Evolutionary conservation across 2,113 vertebrate genomes (phyloP).

Genomic region (Scophthalmus maximus): DNA sequence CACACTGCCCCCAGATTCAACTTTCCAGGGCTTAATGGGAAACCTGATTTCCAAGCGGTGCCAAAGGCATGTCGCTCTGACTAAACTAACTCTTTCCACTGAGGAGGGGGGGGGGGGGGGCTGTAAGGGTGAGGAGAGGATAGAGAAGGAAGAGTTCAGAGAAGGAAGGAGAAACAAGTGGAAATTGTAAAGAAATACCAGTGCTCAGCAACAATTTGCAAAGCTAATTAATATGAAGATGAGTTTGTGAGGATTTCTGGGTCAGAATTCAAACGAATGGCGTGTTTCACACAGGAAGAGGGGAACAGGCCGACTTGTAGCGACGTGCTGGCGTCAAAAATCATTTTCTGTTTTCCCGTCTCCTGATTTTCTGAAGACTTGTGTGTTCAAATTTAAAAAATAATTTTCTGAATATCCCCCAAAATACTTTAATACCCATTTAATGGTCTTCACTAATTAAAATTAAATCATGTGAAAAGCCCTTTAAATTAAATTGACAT

Average conservation of each 20-base stretch:
- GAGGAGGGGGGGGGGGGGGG: neutral
- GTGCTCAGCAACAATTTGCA: slow-evolving; percentile 23
- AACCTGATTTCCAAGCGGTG: slow-evolving; percentile 68
- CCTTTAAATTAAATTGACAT: too few species aligned
- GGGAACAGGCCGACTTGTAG: slow-evolving; percentile 30
- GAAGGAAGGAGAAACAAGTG: slow-evolving; percentile 36
- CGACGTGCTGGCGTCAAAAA: neutral
- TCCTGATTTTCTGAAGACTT: too few species aligned
- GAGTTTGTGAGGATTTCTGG: slow-evolving; percentile 50
- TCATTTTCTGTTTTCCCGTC: too few species aligned
- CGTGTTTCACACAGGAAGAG: slow-evolving; percentile 10
- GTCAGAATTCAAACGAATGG: slow-evolving; percentile 43
- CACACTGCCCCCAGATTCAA: slow-evolving; percentile 67
- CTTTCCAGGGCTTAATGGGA: slow-evolving; percentile 70
- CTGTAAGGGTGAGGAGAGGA: slow-evolving; percentile 46
- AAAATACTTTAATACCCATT: too few species aligned
- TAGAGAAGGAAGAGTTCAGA: slow-evolving; percentile 36
- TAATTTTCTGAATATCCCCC: too few species aligned
- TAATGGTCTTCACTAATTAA: too few species aligned
- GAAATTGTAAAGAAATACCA: slow-evolving; percentile 19
- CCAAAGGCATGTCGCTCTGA: slow-evolving; percentile 65
- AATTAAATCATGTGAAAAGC: too few species aligned
- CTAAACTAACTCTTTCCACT: slow-evolving; percentile 60
- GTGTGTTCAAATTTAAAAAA: too few species aligned
- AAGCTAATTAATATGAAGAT: slow-evolving; percentile 38